Conservation (phyloP, 2,888 invertebrate genomes). For the Megamerina dolium region DNA sequence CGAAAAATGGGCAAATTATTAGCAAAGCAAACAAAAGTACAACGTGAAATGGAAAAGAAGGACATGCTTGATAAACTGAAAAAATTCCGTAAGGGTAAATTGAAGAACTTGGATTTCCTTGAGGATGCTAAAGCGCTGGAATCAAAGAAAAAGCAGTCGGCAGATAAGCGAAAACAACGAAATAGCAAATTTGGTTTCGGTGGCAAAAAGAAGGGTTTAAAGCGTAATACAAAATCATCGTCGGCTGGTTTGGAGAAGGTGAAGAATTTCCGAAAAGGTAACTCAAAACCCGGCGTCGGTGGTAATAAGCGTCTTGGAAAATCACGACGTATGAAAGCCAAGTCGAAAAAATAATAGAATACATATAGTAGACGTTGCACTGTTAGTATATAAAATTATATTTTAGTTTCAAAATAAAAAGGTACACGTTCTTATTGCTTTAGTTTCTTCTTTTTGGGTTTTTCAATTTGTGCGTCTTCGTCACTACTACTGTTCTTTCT, state of each 20-base stretch:
- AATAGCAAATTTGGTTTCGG: slow-evolving; percentile 91
- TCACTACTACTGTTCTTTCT: slow-evolving; percentile 18
- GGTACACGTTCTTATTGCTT: slow-evolving; percentile 5
- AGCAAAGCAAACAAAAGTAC: slow-evolving; percentile 74
- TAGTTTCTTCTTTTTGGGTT: slow-evolving; percentile 19
- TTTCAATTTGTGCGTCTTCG: slow-evolving; percentile 7
- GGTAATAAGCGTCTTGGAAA: slow-evolving; percentile 56
- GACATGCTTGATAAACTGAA: slow-evolving; percentile 89
- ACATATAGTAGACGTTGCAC: background rate
- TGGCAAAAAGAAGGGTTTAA: slow-evolving; percentile 86
- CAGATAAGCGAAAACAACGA: slow-evolving; percentile 60
- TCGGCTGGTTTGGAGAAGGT: slow-evolving; percentile 41
- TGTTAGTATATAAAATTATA: slow-evolving; percentile 5
- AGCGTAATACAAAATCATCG: slow-evolving; percentile 80
- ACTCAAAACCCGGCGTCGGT: slow-evolving; percentile 24
- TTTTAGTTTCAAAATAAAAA: slow-evolving; percentile 14
- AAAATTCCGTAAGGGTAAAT: slow-evolving; percentile 80
- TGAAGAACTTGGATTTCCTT: slow-evolving; percentile 73
- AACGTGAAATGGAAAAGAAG: slow-evolving; percentile 84
- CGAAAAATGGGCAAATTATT: slow-evolving; percentile 90
- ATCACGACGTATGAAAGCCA: slow-evolving; percentile 48
- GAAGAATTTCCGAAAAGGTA: slow-evolving; percentile 29
- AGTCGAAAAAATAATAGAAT: slow-evolving; percentile 33
- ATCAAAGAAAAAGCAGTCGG: slow-evolving; percentile 39
- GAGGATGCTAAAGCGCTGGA: slow-evolving; percentile 57